Evolutionary conservation across 2,113 vertebrate genomes (phyloP), one percentile per base, ranked within the genome.

Genomic region (Tachycineta bicolor): DNA sequence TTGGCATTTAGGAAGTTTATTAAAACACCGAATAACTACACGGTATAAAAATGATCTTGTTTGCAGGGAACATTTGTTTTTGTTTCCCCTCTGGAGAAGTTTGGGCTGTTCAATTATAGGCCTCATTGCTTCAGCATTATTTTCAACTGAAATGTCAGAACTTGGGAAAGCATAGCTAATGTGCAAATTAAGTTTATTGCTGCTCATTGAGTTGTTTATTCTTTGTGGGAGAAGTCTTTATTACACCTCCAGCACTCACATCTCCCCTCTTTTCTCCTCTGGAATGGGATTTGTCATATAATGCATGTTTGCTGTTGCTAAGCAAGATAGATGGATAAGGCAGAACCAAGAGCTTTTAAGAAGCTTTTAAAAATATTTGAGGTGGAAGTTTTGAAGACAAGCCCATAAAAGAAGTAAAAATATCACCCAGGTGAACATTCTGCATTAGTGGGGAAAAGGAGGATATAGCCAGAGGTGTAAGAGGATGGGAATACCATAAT

Each of bases 91-190:
- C 96, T 96, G 96, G 98, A 98, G 97, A 98, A 97, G 97, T 97
- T 98, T 96, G 87, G 97, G 97, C 97, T 98, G 98, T 98, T 98
- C 98, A 98, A 98, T 98, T 98, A 98, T 96, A 98, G 98, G 98
- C 97, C 98, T 98, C 98, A 98, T 98, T 98, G 98, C 98, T 96
- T 94, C 97, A 97, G 96, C 97, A 96, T 97, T 98, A 98, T 98
- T 98, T 98, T 97, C 97, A 92, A 97, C 97, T 80, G 97, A 97
- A 98, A 98, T 97, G 98, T 98, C 95, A 97, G 97, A 96, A 97
- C 97, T 98, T 97, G 97, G 97, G 97, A 98, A 98, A 98, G 98
- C 98, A 98, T 97, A 97, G 96, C 98, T 98, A 98, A 98, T 98
- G 98, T 97, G 98, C 97, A 97, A 98, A 98, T 98, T 98, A 98